Percentiles rank a stretch among this genome's conserved stretches.
Conservation (phyloP, 1,140 invertebrate species). For the Megalonaias nervosa region DNA sequence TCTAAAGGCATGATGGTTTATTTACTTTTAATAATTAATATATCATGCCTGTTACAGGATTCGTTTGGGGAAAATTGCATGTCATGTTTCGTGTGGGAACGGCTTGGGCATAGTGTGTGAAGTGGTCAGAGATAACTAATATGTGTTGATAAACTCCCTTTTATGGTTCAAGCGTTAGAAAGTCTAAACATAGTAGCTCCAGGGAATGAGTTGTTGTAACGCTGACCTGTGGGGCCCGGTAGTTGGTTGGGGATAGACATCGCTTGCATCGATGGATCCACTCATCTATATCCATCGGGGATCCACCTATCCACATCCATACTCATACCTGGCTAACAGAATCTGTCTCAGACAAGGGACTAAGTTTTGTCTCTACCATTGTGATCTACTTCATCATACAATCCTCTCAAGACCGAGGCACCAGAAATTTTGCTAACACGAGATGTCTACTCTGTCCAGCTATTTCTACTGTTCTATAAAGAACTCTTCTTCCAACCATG, state of each 20-base stretch:
- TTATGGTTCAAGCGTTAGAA: conserved; percentile 9
- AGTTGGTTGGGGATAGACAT: background rate
- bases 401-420: conserved; percentile 5
- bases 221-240: conserved; percentile 2
- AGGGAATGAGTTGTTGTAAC: conserved; percentile 6
- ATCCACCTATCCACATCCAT: no score
- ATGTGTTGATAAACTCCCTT: conserved; percentile 9
- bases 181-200: conserved; percentile 24
- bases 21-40: no score
- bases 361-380: background rate
- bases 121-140: background rate
- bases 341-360: background rate
- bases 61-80: no score
- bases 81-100: no score
- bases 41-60: no score
- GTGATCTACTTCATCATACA: conserved; percentile 32
- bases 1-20: no score
- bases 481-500: conserved; percentile 14
- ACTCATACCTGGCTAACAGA: no score
- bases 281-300: no score
- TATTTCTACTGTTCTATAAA: conserved; percentile 10
- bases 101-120: no score
- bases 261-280: background rate
- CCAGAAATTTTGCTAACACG: conserved; percentile 12
- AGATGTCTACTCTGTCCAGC: conserved; percentile 8